Evolutionary conservation across 2,797 vertebrate genomes (phyloP), one percentile per base, ranked within the genome.

Genomic region (Dendrocincla fuliginosa): DNA sequence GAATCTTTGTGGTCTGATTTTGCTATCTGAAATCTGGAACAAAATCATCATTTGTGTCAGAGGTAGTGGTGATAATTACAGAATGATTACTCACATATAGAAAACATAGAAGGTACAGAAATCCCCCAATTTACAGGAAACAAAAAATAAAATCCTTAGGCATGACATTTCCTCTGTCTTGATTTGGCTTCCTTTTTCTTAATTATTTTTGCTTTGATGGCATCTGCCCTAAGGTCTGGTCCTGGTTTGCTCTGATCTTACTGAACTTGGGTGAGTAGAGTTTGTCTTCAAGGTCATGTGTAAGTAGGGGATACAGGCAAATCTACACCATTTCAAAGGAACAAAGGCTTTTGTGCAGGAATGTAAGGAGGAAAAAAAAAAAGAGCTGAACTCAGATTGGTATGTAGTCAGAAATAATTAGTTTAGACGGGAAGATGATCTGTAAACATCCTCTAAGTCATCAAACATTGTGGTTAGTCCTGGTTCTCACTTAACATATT

Each of bases 281-380:
- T 91, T 93, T 89, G 65, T 82, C 87, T 95, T 92, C 83, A 55
- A 96, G 94, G 84, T 93, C 73, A 52, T 8, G 19, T 82, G 68
- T 91, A 74, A 96, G 88, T 70, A 93, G 68, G 92, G 84, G 65
- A 86, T 92, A 87, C 47, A 81, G 91, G 85, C 79, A 95, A 86
- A 33, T 87, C 88, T 93, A 20, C 44, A 59, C 20, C 49, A 89
- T 92, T 89, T 49, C 87, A 94, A 91, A 64, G 82, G 53, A 97
- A 97, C 70, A 84, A 95, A 96, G 68, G 64, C 61, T 95, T 97
- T 97, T 70, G 75, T 71, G 82, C 59, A 97, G 98, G 98, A 98
- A 98, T 98, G 97, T 98, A 95, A 96, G 96, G 94, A 96, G 96
- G 50, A n/a, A 63, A 71, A 41, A 90, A 56, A 35, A 53, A 80